These are phyloP conservation scores for Hypothenemus hampei DNA, from an alignment of 1,140 invertebrate genomes.

Conservation along the genomic window DNA sequence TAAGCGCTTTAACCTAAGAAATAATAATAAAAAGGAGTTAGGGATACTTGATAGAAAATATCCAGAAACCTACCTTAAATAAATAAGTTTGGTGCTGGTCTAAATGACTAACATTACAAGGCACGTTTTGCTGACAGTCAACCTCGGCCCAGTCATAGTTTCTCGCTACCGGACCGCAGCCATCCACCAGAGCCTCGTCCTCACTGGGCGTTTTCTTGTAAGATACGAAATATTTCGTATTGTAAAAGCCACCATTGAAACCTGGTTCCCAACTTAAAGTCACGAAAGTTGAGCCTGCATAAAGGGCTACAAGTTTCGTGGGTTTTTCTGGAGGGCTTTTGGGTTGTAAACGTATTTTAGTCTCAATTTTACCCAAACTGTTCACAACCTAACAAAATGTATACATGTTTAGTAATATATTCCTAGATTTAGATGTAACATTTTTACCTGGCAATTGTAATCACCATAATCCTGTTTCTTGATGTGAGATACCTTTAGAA, in stretches of 20 bases:
- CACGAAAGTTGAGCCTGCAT: conserved; percentile 70
- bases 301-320: conserved; percentile 60
- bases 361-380: conserved; percentile 66
- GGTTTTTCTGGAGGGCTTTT: conserved; percentile 83
- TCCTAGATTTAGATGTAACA: background rate
- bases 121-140: conserved; percentile 77
- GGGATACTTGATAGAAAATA: too few species aligned
- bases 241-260: conserved; percentile 81
- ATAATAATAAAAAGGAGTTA: conserved; percentile 4
- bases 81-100: conserved; percentile 78
- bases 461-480: conserved; percentile 80
- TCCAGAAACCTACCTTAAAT: conserved; percentile 61
- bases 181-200: conserved; percentile 57
- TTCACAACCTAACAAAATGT: conserved; percentile 68
- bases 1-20: conserved; percentile 73
- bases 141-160: conserved; percentile 69
- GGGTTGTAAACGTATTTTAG: conserved; percentile 72
- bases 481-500: conserved; percentile 71
- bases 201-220: conserved; percentile 61
- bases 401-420: too few species aligned
- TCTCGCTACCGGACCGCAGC: conserved; percentile 55
- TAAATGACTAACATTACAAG: conserved; percentile 78
- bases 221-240: conserved; percentile 79
- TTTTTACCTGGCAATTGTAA: conserved; percentile 67
- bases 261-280: conserved; percentile 78